Base-by-base conservation (phyloP, 2,797 vertebrate genomes). In the Crocidura indochinensis region DNA sequence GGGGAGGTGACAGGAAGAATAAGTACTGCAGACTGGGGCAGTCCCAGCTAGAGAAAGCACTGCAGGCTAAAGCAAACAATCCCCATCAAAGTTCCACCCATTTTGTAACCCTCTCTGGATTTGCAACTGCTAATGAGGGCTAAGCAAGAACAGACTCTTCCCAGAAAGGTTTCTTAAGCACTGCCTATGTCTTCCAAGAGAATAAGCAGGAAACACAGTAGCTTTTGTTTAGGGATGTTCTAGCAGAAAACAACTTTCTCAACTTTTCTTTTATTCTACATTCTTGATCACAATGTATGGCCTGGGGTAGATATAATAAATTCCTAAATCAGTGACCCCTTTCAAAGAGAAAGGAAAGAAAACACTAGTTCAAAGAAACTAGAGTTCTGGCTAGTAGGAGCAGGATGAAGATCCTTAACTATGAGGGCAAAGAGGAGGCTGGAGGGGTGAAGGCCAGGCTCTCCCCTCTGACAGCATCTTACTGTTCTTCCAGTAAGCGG, bases 401-500 rank as follows among this genome's bases (percentile, higher is more conserved):
- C 87, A 84, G 84, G 24, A n/a, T 27, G 73, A 49, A 60, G 65
- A 26, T 67, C 44, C 62, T 86, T 81, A 84, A 62, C 31, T 68
- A 2, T 64, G 64, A 91, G 46, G 89, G 27, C 49, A 20, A 47
- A n/a, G 72, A 47, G 14, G 49, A 72, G 76, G 56, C 47, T 67
- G 31, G 47, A 72, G 10, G 74, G 49, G 60, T 1, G 15, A 65
- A 38, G 65, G 76, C 22, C 20, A 56, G 0, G 3, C 0, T 29
- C 38, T 53, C 29, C 53, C 68, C 73, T 56, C 29, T 24, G 53
- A 78, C 6, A 78, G 49, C 11, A 75, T 84, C 99, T 98, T 98
- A 99, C 99, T 98, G 98, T 95, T 99, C 99, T 38, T 99, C 98
- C 96, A 99, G 95, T 51, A 99, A 98, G 90, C 98, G 98, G 92